Conservation (phyloP, 92 coral and sea anemone species). For the Isaurus tuberculatus region DNA sequence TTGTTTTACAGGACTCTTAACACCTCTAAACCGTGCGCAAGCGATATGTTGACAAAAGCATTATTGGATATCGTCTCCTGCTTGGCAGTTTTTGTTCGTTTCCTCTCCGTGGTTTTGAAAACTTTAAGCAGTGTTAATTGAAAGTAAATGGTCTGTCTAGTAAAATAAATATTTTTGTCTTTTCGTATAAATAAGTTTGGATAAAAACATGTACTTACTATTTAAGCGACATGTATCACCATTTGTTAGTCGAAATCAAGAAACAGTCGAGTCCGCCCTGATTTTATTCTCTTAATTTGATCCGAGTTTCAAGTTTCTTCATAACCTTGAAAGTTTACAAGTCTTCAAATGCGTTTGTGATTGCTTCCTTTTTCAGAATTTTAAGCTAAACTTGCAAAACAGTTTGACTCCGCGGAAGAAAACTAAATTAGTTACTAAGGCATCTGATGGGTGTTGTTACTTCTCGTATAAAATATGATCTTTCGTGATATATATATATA, state of each 20-base stretch:
- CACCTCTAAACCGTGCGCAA: constrained; percentile 39
- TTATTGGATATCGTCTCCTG: constrained; percentile 20
- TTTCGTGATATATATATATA: constrained; percentile 15
- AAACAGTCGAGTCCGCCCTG: too few species aligned
- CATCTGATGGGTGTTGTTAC: constrained; percentile 31
- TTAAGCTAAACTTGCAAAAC: not conserved
- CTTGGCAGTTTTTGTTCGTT: constrained; percentile 7
- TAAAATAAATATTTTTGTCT: constrained; percentile 5
- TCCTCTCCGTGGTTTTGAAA: constrained; percentile 18
- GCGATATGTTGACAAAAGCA: constrained; percentile 48
- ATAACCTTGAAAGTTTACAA: not conserved
- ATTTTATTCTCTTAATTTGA: too few species aligned
- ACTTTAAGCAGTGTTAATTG: constrained; percentile 40
- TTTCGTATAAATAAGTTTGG: not conserved
- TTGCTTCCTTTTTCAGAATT: not conserved
- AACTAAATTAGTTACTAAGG: constrained; percentile 15
- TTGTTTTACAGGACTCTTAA: constrained; percentile 18
- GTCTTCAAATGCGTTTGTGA: not conserved
- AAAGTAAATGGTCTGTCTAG: constrained; percentile 10
- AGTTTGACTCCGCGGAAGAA: not conserved
- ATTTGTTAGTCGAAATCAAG: too few species aligned
- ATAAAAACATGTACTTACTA: constrained; percentile 11
- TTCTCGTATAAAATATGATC: constrained; percentile 6
- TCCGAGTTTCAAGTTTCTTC: too few species aligned
- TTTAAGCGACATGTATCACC: not conserved